Evolutionary conservation across 2,888 invertebrate species (phyloP).

Genomic region (Napeogenes sylphis): DNA sequence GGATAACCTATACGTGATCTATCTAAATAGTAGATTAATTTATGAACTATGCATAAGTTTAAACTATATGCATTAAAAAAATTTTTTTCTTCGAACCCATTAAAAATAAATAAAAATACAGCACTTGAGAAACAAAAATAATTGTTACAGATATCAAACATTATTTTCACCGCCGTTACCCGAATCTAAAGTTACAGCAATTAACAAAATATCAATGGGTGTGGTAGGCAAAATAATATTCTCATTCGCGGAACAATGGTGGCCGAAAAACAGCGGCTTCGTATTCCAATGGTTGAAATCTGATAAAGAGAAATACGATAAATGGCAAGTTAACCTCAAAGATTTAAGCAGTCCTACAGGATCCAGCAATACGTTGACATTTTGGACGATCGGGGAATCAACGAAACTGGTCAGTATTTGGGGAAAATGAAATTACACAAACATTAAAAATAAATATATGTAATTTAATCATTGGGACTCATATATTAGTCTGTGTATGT

Average conservation of each 20-base stretch:
- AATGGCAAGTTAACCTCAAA: conserved; percentile 37
- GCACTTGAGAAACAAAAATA: not conserved
- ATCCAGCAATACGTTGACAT: conserved; percentile 30
- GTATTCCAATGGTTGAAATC: conserved; percentile 41
- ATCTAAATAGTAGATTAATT: no score
- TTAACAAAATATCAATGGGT: conserved; percentile 79
- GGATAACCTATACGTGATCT: no score
- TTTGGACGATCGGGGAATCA: conserved; percentile 38
- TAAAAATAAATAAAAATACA: not conserved
- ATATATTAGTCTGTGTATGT: no score
- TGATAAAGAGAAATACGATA: conserved; percentile 35
- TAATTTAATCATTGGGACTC: no score
- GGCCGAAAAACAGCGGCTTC: conserved; percentile 55
- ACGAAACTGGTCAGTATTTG: conserved; percentile 30
- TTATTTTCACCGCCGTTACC: conserved; percentile 78
- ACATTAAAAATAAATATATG: no score
- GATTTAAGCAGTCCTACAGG: conserved; percentile 35
- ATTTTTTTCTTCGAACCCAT: no score
- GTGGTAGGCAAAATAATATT: conserved; percentile 82
- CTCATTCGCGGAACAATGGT: conserved; percentile 80
- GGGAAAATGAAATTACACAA: no score
- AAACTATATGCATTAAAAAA: no score
- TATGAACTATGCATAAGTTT: no score
- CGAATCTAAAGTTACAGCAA: conserved; percentile 68
- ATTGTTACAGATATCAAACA: conserved; percentile 45